Conservation (phyloP, 2,888 invertebrate species). For the Anaspis maculata region DNA sequence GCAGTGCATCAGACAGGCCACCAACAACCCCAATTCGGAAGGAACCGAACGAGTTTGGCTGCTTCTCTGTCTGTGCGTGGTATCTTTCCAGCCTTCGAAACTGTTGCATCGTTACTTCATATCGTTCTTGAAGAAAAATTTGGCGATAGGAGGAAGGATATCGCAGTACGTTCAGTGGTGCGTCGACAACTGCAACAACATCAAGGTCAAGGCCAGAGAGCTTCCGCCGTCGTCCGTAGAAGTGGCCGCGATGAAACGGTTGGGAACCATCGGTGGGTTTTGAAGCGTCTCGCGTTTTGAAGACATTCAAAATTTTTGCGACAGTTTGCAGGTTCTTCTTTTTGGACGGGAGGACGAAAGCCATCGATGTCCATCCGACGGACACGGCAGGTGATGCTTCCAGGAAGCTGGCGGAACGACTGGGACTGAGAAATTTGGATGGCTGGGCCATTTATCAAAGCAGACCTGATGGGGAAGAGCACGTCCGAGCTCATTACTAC, state of each 20-base stretch:
- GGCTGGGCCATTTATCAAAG: constrained; percentile 96
- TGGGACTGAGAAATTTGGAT: constrained; percentile 72
- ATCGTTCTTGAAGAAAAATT: constrained; percentile 64
- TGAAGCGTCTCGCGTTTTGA: too few species aligned
- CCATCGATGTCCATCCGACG: constrained; percentile 90
- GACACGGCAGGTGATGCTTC: constrained; percentile 90
- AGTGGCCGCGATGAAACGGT: constrained; percentile 83
- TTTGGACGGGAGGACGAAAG: constrained; percentile 89
- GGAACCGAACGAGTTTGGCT: constrained; percentile 84
- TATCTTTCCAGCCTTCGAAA: constrained; percentile 87
- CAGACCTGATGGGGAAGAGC: constrained; percentile 78
- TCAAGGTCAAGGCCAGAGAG: constrained; percentile 70
- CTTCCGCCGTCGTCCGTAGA: constrained; percentile 88
- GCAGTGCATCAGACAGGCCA: constrained; percentile 80
- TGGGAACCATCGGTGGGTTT: constrained; percentile 89
- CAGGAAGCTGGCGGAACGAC: constrained; percentile 78
- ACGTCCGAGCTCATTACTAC: constrained; percentile 85
- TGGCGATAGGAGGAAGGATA: constrained; percentile 58
- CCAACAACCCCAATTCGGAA: constrained; percentile 79
- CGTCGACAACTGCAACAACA: constrained; percentile 83
- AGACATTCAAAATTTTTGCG: too few species aligned
- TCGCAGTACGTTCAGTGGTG: constrained; percentile 91
- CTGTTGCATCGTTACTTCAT: constrained; percentile 72
- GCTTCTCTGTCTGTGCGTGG: constrained; percentile 78
- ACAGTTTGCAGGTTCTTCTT: constrained; percentile 92